Base-by-base conservation (phyloP, 64 coral and sea anemone species). In the Porites australiensis region DNA sequence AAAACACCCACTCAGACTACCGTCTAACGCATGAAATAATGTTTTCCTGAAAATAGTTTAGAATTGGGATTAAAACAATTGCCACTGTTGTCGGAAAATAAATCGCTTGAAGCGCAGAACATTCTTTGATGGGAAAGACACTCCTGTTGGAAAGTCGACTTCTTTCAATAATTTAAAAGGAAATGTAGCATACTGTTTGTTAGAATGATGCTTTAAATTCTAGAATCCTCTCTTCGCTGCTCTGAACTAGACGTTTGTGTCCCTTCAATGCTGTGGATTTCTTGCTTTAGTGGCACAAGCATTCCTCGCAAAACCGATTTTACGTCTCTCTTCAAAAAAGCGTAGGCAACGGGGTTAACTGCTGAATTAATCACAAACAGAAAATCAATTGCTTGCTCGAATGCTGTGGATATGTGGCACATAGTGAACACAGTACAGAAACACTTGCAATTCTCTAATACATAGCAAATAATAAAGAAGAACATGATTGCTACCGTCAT, bases 401-500 rank as follows among this genome's bases (percentile, higher is more conserved):
- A n/a, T 51, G 81, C 2, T 49, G 81, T 19, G 8, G 44, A 51
- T 20, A n/a, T 21, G 46, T 19, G 6, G 47, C 81, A 84, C 63
- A 84, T 51, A 7, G 12, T 48, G 44, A 69, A 84, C 46, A 84
- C 81, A 19, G 52, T 2, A 63, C 81, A 84, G 16, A 84, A 67
- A 64, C 81, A 84, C 51, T 84, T 84, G 8, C 69, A 84, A 46
- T 84, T 84, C n/a, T 84, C 81, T 12, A 84, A 8, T 8, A 84
- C 63, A 63, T 84, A 84, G 11, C 61, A 84, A 10, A 84, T 8
- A 44, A 84, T 48, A 47, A 84, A 84, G 62, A 84, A 68, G 20
- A 84, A 84, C 15, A 68, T 49, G n/a, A 84, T 84, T 4, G 81
- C 81, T 47, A 84, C 63, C 23, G 81, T 84, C 81, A 84, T 84